Base-by-base conservation (phyloP, 2,797 vertebrate genomes). In the Rousettus madagascariensis region DNA sequence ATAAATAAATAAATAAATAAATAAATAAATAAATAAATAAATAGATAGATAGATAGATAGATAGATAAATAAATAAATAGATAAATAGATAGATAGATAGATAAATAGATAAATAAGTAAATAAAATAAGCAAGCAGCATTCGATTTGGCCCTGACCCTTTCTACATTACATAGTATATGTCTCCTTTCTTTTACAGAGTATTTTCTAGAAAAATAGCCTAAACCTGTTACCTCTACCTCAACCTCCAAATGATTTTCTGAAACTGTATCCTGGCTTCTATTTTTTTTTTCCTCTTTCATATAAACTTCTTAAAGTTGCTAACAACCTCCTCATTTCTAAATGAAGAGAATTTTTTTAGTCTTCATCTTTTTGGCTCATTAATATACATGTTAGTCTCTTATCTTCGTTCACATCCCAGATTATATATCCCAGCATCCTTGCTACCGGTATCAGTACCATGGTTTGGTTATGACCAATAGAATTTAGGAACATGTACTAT, bases 381-480 rank as follows among this genome's bases (percentile, higher is more conserved):
- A 28, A n/a, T 66, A 20, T n/a, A n/a, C 9, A 65, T n/a, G 4
- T 28, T 65, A 57, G 2, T 55, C 2, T 79, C 15, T 66, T 41
- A 53, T 8, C 2, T 61, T n/a, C 51, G 1, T 65, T 83, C 5
- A 49, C 4, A 49, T 41, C 2, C 10, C 15, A 59, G 19, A 17
- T 8, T 20, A 30, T 65, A 26, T 51, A 88, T 61, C 16, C n/a
- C 36, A 72, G 22, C 3, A 71, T 71, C 6, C 7, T 46, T 16
- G 8, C 8, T 16, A 49, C 9, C 38, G 65, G 1, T 49, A 49
- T 26, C 0, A 11, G 8, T n/a, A 49, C 3, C 8, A 0, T 24
- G 0, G n/a, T 61, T 57, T 15, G 65, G 7, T 79, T 92, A 22
- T 65, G 22, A 10, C 8, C 30, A 66, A 75, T 2, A 74, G 41